Conservation (phyloP, 2,888 invertebrate genomes). For the Pristionchus maxplancki region DNA sequence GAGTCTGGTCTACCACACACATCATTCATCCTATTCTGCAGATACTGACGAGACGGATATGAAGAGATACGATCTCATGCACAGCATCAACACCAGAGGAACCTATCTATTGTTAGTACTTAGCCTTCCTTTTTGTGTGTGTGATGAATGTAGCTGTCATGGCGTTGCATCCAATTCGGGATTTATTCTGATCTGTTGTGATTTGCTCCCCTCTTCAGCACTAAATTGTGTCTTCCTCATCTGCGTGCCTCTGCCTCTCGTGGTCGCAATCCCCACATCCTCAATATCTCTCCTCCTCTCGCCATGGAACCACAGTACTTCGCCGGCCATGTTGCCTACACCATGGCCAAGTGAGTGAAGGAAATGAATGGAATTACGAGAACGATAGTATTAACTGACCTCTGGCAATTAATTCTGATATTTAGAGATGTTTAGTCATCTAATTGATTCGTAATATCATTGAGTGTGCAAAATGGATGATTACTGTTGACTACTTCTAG, state of each 20-base stretch:
- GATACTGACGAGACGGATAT: constrained; percentile 86
- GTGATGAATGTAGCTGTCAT: neutral
- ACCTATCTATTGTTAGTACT: constrained; percentile 90
- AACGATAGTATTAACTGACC: neutral
- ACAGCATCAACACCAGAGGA: constrained; percentile 92
- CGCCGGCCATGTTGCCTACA: constrained; percentile 88
- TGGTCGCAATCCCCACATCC: constrained; percentile 90
- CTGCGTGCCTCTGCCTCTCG: constrained; percentile 80
- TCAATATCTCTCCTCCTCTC: constrained; percentile 95
- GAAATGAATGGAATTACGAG: neutral
- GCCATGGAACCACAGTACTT: constrained; percentile 90
- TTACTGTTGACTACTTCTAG: too few species aligned
- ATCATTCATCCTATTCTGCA: constrained; percentile 77
- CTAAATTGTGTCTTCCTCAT: constrained; percentile 91
- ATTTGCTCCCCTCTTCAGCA: constrained; percentile 84
- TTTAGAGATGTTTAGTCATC: neutral
- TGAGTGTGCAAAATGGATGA: neutral
- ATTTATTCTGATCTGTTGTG: neutral
- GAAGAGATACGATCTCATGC: constrained; percentile 94
- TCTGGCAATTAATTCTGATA: too few species aligned
- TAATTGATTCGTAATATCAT: neutral
- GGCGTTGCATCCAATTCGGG: neutral
- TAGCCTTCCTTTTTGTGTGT: neutral
- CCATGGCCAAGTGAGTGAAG: constrained; percentile 88
- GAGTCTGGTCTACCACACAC: neutral